Evolutionary conservation across 2,888 invertebrate species (phyloP), one percentile per base, ranked within the genome.

Genomic region (Drosophila conformis): DNA sequence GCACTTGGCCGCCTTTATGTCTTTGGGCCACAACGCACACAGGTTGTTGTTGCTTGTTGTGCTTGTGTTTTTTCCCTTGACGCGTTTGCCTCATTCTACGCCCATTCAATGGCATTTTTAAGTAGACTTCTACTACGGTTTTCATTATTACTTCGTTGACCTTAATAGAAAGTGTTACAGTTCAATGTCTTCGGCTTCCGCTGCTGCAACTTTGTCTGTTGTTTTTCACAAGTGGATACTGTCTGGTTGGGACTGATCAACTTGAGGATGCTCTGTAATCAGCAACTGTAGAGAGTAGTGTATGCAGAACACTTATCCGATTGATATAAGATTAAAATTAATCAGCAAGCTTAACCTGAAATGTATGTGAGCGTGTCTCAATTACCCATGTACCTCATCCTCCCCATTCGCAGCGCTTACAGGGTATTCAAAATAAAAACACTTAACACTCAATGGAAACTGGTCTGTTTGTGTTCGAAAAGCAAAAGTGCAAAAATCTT

Each of bases 131-230:
- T 63, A 58, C 42, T 49, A 64, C 48, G 65, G 67, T 51, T 69
- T 61, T 40, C 63, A 75, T 70, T 74, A 57, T 72, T 71, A 49
- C 69, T 71, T 73, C 54, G 53, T 51, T 89, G 86, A 78, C 90
- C 90, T 40, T 68, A 90, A 90, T 88, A 78, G 88, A 88, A 88
- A 88, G 91, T 88, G 88, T 90, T 88, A 88, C 88, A 88, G 91
- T 88, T 88, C 91, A 90, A 87, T 90, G 88, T 89, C 78, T 87
- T 79, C 51, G 38, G 67, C 85, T 73, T 80, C 78, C 81, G 78
- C 25, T 49, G 77, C 46, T 51, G 40, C 69, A 54, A 58, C 42
- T 13, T 31, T 25, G 38, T 69, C n/a, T 11, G 69, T 69, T 49
- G 49, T 31, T 36, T 42, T 57, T 18, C 51, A 38, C 42, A 51